Base-by-base conservation (phyloP, 2,113 vertebrate species). In the Phocoena phocoena region DNA sequence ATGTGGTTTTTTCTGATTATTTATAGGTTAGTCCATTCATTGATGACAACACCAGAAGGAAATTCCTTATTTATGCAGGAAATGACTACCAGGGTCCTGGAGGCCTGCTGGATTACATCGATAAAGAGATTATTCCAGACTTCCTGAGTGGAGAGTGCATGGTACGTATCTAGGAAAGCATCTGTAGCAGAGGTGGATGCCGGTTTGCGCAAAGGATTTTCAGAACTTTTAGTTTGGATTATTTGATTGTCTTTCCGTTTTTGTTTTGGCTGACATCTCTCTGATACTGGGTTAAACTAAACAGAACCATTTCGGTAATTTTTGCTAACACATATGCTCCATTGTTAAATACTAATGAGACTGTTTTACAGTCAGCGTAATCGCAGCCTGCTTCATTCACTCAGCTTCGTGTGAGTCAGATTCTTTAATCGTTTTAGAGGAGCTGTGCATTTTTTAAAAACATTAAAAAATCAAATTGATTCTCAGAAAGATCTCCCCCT, bases 1-100 rank as follows among this genome's bases (percentile, higher is more conserved):
- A 0, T 6, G 0, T 11, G 47, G 0, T 21, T 53, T 18, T 77
- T 28, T 84, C 26, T 36, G 8, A 0, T 53, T 36, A 0, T 71
- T 97, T 88, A 0, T 94, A 99, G 99, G 99, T 99, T 82, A 99
- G 99, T 95, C 99, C 99, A 0, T 99, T 99, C 97, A 99, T 99
- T 26, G 99, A 99, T 80, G 99, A 99, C 98, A 99, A 99, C 98
- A 99, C 99, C 17, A 99, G 99, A 26, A 99, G 99, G 95, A 99
- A 99, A 93, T 99, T 99, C 97, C 99, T 99, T 36, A 99, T 99
- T 96, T 99, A 99, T 58, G 99, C 99, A 71, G 99, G 99, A 58
- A 99, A 99, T 33, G 99, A 99, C 98, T 99, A 99, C 98, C 99
- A 99, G 97, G 99, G 99, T 33, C 99, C 99, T 8, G 99, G 99